Percentiles rank a stretch among this genome's conserved stretches.
Evolutionary conservation across 2,888 invertebrate genomes (phyloP).

Genomic region (Ceramica pisi): DNA sequence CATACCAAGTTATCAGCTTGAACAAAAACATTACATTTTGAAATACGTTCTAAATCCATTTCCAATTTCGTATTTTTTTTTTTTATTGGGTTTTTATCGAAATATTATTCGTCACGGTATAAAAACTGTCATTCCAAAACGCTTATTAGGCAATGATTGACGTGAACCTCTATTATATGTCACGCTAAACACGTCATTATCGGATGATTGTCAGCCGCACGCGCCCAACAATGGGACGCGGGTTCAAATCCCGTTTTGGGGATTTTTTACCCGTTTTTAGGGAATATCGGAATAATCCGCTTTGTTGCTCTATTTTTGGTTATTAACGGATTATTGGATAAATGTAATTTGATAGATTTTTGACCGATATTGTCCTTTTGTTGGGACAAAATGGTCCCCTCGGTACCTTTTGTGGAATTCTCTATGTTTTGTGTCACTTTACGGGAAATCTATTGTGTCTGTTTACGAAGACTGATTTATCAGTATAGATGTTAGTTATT

Average conservation of each 20-base stretch:
- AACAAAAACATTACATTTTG: neutral
- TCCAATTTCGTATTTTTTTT: constrained; percentile 32
- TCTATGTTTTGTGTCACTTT: neutral
- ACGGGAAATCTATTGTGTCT: too few relatives aligned
- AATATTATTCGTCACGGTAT: constrained; percentile 18
- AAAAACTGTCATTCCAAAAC: constrained; percentile 58
- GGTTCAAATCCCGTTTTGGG: constrained; percentile 67
- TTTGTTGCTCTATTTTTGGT: constrained; percentile 67
- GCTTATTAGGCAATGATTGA: constrained; percentile 72
- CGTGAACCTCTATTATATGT: constrained; percentile 68
- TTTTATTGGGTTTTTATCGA: constrained; percentile 3
- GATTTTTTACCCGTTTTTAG: constrained; percentile 73
- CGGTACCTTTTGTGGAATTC: neutral
- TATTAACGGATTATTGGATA: constrained; percentile 63
- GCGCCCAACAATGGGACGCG: constrained; percentile 66
- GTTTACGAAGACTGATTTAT: too few relatives aligned
- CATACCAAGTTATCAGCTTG: neutral
- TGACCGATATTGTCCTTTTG: constrained; percentile 48
- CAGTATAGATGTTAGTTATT: too few relatives aligned
- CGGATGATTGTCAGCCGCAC: constrained; percentile 72
- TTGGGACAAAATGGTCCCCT: constrained; percentile 12
- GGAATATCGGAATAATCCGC: constrained; percentile 70
- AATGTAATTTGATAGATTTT: constrained; percentile 61
- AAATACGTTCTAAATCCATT: constrained; percentile 13
- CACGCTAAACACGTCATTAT: constrained; percentile 73